Conservation (phyloP, 2,888 invertebrate genomes). For the Dermolepida albohirtum region DNA sequence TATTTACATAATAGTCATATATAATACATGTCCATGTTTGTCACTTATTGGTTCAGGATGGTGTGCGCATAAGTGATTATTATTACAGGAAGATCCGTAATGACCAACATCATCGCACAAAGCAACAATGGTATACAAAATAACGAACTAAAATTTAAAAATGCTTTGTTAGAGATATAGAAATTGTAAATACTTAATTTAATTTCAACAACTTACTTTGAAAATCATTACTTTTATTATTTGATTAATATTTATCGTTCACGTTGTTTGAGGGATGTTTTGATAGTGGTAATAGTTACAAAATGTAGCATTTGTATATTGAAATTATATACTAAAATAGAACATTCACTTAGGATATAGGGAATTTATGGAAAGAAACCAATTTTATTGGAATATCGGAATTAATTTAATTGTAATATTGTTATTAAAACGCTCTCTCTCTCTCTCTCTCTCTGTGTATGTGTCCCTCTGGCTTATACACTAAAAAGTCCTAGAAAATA, state of each 20-base stretch:
- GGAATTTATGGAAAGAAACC: slow-evolving; percentile 6
- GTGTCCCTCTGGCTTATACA: slow-evolving; percentile 2
- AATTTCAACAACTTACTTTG: background rate
- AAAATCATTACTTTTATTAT: background rate
- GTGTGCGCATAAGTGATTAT: slow-evolving; percentile 7
- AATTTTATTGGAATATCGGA: background rate
- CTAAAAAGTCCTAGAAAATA: too few relatives aligned
- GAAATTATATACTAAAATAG: background rate
- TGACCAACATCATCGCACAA: slow-evolving; percentile 9
- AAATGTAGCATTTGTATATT: background rate
- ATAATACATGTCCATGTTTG: slow-evolving; percentile 11
- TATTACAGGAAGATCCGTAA: slow-evolving; percentile 11
- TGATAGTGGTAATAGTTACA: background rate
- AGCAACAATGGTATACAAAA: slow-evolving; percentile 4
- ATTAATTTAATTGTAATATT: slow-evolving; percentile 15
- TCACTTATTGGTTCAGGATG: slow-evolving; percentile 9
- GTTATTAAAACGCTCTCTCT: slow-evolving; percentile 8
- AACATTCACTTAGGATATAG: slow-evolving; percentile 5
- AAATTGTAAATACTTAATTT: background rate
- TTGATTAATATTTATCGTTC: background rate
- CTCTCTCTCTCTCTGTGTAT: too few relatives aligned
- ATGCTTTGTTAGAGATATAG: background rate
- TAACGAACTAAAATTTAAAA: slow-evolving; percentile 16
- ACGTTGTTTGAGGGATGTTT: background rate
- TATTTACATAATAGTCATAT: slow-evolving; percentile 19